phyloP scores from a whole-genome alignment of 2,113 vertebrate genomes.

The Lucifuga dentata region DNA sequence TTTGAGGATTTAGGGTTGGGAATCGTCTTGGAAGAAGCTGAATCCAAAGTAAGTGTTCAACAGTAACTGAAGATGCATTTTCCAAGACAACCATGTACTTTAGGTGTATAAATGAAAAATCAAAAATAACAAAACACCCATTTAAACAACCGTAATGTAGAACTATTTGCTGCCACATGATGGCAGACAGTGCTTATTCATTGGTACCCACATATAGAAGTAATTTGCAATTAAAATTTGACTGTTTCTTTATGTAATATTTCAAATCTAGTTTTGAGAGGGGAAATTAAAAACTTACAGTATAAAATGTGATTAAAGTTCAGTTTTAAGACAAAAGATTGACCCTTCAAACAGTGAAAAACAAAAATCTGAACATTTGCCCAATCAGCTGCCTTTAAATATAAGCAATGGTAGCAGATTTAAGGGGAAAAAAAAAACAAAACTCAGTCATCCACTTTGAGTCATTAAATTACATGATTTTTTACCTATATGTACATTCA shows the following conservation, averaged over 20 bases:
- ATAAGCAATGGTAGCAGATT: slow-evolving; percentile 26
- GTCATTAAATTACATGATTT: background rate
- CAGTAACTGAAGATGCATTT: background rate
- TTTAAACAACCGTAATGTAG: background rate
- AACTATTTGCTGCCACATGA: background rate
- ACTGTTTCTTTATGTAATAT: slow-evolving; percentile 1
- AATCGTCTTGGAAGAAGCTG: no score
- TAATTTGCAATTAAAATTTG: background rate
- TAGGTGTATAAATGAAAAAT: slow-evolving; percentile 6
- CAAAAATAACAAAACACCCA: slow-evolving; percentile 6
- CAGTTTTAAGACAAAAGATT: slow-evolving; percentile 39
- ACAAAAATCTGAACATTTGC: slow-evolving; percentile 19
- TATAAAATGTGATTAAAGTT: slow-evolving; percentile 18
- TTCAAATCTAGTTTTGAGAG: slow-evolving; percentile 6
- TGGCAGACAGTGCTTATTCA: background rate
- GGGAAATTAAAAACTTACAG: slow-evolving; percentile 22
- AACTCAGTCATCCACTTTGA: background rate
- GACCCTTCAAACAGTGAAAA: slow-evolving; percentile 10
- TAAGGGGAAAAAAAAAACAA: slow-evolving; percentile 22
- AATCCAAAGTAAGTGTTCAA: background rate
- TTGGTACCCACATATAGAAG: background rate
- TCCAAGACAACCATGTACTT: background rate
- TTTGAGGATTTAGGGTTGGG: no score
- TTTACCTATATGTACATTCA: slow-evolving; percentile 40
- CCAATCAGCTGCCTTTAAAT: background rate